These are phyloP conservation scores for Chauna torquata DNA, from an alignment of 2,113 vertebrate genomes.

Conservation along the genomic window DNA sequence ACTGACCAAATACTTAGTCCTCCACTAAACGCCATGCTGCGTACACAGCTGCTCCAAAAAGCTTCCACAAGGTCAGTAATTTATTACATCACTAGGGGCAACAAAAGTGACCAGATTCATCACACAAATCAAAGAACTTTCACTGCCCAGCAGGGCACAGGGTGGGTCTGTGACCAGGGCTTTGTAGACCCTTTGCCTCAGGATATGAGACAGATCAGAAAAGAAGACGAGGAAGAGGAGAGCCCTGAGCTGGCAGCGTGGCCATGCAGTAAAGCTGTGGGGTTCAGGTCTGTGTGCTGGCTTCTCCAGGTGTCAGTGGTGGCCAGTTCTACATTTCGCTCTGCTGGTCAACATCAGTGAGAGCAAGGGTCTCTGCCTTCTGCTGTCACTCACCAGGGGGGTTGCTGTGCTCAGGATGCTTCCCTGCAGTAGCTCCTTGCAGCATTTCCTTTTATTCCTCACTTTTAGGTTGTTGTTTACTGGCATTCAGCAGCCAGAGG, in stretches of 20 bases:
- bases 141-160: background rate
- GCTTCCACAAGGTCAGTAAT: background rate
- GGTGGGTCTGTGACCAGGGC: background rate
- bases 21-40: background rate
- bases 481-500: background rate
- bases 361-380: background rate
- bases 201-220: background rate
- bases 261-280: fast-evolving
- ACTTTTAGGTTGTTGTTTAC: background rate
- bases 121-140: background rate
- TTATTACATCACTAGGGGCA: background rate
- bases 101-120: background rate
- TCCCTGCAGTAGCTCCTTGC: background rate
- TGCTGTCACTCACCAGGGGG: background rate
- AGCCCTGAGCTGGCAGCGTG: background rate
- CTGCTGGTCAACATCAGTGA: background rate
- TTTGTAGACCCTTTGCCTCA: background rate
- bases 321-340: background rate
- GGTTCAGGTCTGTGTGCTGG: background rate
- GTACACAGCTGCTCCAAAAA: background rate
- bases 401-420: background rate
- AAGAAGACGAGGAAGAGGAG: background rate
- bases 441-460: background rate
- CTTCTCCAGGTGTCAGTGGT: background rate
- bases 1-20: background rate